phyloP scores from a whole-genome alignment of 2,797 vertebrate genomes.

The Cossypha dichroa region DNA sequence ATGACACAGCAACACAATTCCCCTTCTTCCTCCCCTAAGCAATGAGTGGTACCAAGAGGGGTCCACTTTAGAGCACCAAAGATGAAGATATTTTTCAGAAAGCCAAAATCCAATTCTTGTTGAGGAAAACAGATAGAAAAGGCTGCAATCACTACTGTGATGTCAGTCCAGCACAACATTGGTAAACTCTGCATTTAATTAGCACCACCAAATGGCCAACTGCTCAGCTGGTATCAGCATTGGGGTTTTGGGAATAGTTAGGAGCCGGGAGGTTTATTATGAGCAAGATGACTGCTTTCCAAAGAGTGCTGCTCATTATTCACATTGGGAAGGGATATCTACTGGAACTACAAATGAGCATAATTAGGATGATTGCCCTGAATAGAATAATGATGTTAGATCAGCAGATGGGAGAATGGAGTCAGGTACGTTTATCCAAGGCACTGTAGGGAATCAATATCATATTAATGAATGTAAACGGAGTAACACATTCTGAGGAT shows the following conservation, averaged over 20 bases:
- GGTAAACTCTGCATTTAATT: not conserved
- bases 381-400: not conserved
- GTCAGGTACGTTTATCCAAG: constrained; percentile 25
- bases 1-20: not conserved
- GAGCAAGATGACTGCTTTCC: not conserved
- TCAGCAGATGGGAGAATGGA: constrained; percentile 24
- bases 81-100: not conserved
- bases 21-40: not conserved
- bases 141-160: not conserved
- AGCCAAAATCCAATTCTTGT: not conserved
- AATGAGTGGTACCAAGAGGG: not conserved
- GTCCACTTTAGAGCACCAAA: not conserved
- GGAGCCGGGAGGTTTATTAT: not conserved
- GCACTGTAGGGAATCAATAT: constrained; percentile 2
- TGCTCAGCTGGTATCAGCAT: not conserved
- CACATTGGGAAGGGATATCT: not conserved
- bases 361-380: constrained; percentile 9
- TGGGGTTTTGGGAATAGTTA: not conserved
- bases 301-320: not conserved
- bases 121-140: not conserved
- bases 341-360: constrained; percentile 19
- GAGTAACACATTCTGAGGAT: not conserved
- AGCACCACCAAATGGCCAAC: not conserved
- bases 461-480: not conserved
- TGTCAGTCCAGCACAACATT: not conserved